phyloP scores from a whole-genome alignment of 1,140 invertebrate genomes.

The Calliopsis andreniformis region DNA sequence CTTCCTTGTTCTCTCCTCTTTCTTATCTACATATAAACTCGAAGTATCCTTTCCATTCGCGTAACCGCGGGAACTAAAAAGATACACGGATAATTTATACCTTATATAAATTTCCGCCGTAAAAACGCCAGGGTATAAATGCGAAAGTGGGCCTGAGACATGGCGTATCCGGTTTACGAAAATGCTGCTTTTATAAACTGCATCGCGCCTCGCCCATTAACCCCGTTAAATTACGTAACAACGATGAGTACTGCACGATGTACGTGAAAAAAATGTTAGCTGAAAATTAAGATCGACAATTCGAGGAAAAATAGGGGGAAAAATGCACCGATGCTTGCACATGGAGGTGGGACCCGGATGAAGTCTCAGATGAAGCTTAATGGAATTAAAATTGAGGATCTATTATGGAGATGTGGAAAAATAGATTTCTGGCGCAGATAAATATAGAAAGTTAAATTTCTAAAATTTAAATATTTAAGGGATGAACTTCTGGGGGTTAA shows the following conservation, averaged over 20 bases:
- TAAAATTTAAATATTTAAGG: no score
- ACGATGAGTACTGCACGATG: neutral
- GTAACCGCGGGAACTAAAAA: conserved; percentile 27
- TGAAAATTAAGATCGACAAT: neutral
- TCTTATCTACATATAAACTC: conserved; percentile 51
- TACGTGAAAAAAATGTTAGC: neutral
- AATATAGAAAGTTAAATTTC: no score
- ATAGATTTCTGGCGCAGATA: no score
- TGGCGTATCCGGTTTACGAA: conserved; percentile 9
- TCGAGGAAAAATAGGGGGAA: neutral
- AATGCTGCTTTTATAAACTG: conserved; percentile 10
- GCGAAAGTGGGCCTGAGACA: neutral
- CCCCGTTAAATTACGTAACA: neutral
- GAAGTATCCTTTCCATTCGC: conserved; percentile 42
- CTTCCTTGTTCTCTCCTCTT: conserved; percentile 53
- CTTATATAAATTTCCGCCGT: conserved; percentile 41
- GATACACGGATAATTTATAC: conserved; percentile 56
- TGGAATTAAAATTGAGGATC: no score
- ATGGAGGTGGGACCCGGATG: no score
- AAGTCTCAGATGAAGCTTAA: no score
- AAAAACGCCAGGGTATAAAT: conserved; percentile 17
- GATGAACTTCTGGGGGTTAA: no score
- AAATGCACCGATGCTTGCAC: neutral
- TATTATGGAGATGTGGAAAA: no score
- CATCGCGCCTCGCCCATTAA: neutral